phyloP scores from a whole-genome alignment of 1,140 invertebrate genomes.

The Apocrypta bakeri region DNA sequence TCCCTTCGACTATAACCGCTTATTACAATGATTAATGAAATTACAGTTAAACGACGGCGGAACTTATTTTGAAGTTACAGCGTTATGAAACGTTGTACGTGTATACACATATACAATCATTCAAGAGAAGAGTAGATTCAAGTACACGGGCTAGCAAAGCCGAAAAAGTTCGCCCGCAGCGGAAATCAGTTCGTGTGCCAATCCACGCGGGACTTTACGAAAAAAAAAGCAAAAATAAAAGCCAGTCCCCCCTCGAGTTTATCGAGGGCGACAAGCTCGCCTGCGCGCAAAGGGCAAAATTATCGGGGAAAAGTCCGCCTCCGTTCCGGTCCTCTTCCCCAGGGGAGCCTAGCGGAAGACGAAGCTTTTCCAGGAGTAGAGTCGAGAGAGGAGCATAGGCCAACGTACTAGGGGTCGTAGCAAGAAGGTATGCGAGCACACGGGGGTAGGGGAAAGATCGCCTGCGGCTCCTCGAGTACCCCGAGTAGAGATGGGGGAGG shows the following conservation, averaged over 20 bases:
- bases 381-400: neutral
- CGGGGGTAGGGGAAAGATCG: slow-evolving; percentile 25
- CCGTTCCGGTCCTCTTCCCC: slow-evolving; percentile 6
- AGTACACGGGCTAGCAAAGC: neutral
- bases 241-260: neutral
- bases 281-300: slow-evolving; percentile 34
- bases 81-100: no score
- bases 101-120: no score
- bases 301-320: slow-evolving; percentile 31
- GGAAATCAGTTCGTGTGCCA: slow-evolving; percentile 30
- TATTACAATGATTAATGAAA: slow-evolving; percentile 30
- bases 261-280: slow-evolving; percentile 31
- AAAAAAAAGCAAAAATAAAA: slow-evolving; percentile 10
- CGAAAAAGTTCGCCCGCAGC: neutral
- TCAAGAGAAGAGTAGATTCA: no score
- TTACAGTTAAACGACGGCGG: neutral
- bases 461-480: slow-evolving; percentile 33
- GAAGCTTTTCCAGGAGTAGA: slow-evolving; percentile 18
- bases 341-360: slow-evolving; percentile 13
- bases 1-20: slow-evolving; percentile 13
- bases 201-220: neutral
- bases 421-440: neutral
- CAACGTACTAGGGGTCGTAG: neutral
- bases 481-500: neutral
- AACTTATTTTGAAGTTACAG: no score